Conservation (phyloP, 2,888 invertebrate genomes). For the Nomada fabriciana region DNA sequence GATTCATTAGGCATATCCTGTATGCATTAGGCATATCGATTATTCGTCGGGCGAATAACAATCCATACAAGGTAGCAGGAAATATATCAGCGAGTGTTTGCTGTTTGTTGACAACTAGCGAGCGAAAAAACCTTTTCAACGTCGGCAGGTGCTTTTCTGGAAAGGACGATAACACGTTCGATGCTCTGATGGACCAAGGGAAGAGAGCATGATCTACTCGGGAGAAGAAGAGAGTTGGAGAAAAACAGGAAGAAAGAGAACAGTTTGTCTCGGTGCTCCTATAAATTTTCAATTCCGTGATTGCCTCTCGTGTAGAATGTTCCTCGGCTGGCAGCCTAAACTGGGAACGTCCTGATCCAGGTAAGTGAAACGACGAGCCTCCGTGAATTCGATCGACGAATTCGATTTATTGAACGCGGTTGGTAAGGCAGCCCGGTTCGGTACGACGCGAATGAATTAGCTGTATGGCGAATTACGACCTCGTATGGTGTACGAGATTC, state of each 20-base stretch:
- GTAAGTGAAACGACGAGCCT: constrained; percentile 30
- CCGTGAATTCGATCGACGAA: constrained; percentile 48
- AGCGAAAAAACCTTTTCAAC: not conserved
- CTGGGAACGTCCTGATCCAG: constrained; percentile 22
- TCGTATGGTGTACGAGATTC: constrained; percentile 18
- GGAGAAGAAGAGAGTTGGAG: not conserved
- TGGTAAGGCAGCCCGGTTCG: constrained; percentile 8
- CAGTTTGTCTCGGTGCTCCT: not conserved
- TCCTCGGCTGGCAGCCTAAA: constrained; percentile 24
- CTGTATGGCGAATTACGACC: constrained; percentile 43
- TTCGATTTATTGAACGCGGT: constrained; percentile 47
- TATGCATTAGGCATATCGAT: not conserved
- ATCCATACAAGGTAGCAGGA: not conserved
- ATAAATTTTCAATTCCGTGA: constrained; percentile 52
- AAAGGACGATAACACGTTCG: not conserved
- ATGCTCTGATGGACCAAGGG: not conserved
- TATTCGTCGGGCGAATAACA: not conserved
- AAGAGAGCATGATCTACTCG: not conserved
- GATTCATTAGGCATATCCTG: too few relatives aligned
- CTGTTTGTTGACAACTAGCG: not conserved
- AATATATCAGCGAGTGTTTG: constrained; percentile 3
- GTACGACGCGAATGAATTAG: constrained; percentile 58
- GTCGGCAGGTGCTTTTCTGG: not conserved
- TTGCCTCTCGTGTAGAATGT: constrained; percentile 34
- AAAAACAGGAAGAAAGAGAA: not conserved